Evolutionary conservation across 1,140 invertebrate species (phyloP), one percentile per base, ranked within the genome.

Genomic region (Oryzaephilus surinamensis): DNA sequence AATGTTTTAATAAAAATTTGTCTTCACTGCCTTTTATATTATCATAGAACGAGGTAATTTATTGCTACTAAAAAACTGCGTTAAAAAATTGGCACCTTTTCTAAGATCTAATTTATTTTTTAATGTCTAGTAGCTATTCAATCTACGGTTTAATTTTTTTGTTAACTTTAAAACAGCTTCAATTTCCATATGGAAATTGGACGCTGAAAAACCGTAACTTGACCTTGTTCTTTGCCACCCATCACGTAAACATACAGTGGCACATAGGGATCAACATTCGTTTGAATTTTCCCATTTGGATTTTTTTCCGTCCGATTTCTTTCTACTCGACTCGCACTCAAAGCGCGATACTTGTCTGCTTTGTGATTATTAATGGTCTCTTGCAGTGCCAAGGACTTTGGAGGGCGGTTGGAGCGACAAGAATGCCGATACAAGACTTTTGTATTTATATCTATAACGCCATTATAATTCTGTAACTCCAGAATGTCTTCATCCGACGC

Each of bases 141-240:
- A n/a, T n/a, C n/a, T n/a, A n/a, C n/a, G n/a, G n/a, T n/a, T 24
- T 24, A 24, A 6, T 24, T n/a, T 10, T 24, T 7, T 24, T 24
- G 8, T 20, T 24, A 8, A 24, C 10, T 24, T 51, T 44, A 64
- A 45, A 60, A 62, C n/a, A 78, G 54, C 42, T 76, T 72, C 6
- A 78, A 58, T 48, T 74, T 76, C 77, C 77, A 79, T 10, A 79
- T 63, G 0, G 76, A 77, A 3, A 79, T 65, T 0, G 77, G 76
- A 46, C 75, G 65, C 43, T 74, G 74, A 41, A 79, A 79, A 11
- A 77, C 72, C 2, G 75, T 77, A 2, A 78, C 73, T 45, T 77
- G 75, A 6, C 76, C 74, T 23, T 75, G 73, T 47, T 78, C 76
- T 46, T 76, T 78, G 0, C 76, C 76, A 4, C 76, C 76, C 4